These are phyloP conservation scores for Chymomyza procnemis DNA, from an alignment of 2,888 invertebrate genomes.

Conservation along the genomic window DNA sequence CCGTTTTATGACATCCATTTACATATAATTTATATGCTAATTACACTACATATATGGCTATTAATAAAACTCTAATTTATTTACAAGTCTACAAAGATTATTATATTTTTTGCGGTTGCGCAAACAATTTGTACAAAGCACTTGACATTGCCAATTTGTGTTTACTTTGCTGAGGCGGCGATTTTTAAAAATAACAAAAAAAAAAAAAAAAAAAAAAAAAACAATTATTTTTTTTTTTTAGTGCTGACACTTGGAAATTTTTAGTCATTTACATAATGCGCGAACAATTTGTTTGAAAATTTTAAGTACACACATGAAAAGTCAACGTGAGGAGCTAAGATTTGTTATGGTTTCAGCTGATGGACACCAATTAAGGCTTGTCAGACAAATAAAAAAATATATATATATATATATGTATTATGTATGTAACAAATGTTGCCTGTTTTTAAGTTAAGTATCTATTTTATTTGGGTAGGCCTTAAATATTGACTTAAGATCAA, in stretches of 20 bases:
- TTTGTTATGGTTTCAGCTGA: slow-evolving; percentile 23
- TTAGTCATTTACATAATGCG: not conserved
- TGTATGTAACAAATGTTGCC: slow-evolving; percentile 34
- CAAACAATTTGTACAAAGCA: not conserved
- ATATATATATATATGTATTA: no score
- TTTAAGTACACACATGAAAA: slow-evolving; percentile 11
- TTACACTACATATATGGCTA: slow-evolving; percentile 1
- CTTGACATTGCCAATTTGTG: slow-evolving; percentile 17
- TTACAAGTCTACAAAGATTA: slow-evolving; percentile 7
- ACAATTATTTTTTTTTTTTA: no score
- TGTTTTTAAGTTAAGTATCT: slow-evolving; percentile 31
- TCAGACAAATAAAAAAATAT: not conserved
- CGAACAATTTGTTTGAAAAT: slow-evolving; percentile 4
- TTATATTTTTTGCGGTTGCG: slow-evolving; percentile 1
- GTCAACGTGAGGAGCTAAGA: slow-evolving; percentile 7
- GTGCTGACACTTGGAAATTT: not conserved
- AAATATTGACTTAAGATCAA: slow-evolving; percentile 51
- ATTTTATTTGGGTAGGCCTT: slow-evolving; percentile 21
- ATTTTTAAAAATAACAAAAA: not conserved
- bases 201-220: no score
- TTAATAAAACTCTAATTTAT: slow-evolving; percentile 16
- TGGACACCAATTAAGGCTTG: not conserved
- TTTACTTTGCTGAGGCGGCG: slow-evolving; percentile 1
- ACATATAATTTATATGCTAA: not conserved
- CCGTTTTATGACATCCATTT: not conserved